Conservation (phyloP, 2,113 vertebrate genomes). For the Gulo gulo region DNA sequence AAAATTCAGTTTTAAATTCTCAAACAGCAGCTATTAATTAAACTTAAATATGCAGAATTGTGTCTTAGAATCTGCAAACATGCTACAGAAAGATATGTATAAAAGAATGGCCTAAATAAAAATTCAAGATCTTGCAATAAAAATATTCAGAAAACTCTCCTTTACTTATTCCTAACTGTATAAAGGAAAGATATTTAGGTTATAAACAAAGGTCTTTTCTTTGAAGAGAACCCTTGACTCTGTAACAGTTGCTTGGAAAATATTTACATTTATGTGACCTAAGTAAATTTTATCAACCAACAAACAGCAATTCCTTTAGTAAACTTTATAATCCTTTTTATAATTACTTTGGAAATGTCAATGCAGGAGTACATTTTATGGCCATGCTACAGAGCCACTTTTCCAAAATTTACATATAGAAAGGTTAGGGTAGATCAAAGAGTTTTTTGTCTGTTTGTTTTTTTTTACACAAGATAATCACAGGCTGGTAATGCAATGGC, state of each 20-base stretch:
- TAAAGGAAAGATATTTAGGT: slow-evolving; percentile 22
- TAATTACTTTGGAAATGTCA: slow-evolving; percentile 56
- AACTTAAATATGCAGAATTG: slow-evolving; percentile 28
- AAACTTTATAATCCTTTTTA: slow-evolving; percentile 59
- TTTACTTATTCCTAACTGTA: slow-evolving; percentile 28
- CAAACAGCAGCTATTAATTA: slow-evolving; percentile 42
- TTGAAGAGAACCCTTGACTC: slow-evolving; percentile 12
- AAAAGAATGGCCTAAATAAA: slow-evolving; percentile 10
- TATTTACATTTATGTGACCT: slow-evolving; percentile 48
- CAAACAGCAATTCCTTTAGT: slow-evolving; percentile 52
- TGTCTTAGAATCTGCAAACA: slow-evolving; percentile 15
- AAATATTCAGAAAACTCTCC: slow-evolving; percentile 30
- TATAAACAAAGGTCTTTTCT: slow-evolving; percentile 30
- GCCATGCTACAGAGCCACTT: neutral
- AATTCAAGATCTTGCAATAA: neutral
- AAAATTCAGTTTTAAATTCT: slow-evolving; percentile 51
- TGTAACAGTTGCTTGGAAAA: neutral
- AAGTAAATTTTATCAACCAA: slow-evolving; percentile 58
- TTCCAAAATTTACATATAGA: slow-evolving; percentile 72
- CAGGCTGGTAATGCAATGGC: slow-evolving; percentile 34
- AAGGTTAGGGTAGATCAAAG: slow-evolving; percentile 73
- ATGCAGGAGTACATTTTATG: slow-evolving; percentile 47
- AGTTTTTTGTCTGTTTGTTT: slow-evolving; percentile 60
- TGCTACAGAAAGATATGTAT: neutral
- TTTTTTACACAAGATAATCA: slow-evolving; percentile 66